phyloP scores from a whole-genome alignment of 2,888 invertebrate species.

The Acanthacorydalis orientalis region DNA sequence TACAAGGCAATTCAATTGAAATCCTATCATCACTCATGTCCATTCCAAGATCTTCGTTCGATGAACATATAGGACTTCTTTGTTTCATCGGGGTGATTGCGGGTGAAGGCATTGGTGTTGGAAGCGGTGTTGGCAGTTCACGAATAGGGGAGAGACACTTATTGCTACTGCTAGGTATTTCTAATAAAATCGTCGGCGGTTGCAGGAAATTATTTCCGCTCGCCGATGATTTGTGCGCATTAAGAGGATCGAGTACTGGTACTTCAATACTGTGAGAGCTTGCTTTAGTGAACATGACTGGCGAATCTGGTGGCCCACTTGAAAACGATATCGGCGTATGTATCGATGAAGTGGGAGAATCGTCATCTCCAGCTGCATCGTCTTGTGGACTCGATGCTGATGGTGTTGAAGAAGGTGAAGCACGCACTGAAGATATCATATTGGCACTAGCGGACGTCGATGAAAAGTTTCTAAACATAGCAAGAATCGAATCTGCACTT shows the following conservation, averaged over 20 bases:
- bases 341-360: conserved; percentile 51
- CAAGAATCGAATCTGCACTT: conserved; percentile 62
- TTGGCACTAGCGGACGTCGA: conserved; percentile 41
- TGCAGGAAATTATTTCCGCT: conserved; percentile 45
- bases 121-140: conserved; percentile 59
- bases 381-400: conserved; percentile 61
- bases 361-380: conserved; percentile 48
- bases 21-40: conserved; percentile 31
- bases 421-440: conserved; percentile 40
- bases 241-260: conserved; percentile 49
- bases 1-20: conserved; percentile 26
- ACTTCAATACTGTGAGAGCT: conserved; percentile 33
- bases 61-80: conserved; percentile 24
- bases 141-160: conserved; percentile 67
- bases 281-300: conserved; percentile 27
- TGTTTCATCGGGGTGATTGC: conserved; percentile 40
- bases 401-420: conserved; percentile 53
- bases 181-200: conserved; percentile 58
- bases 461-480: conserved; percentile 61
- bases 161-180: conserved; percentile 56
- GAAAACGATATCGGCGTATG: conserved; percentile 42
- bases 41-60: conserved; percentile 26
- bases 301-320: conserved; percentile 43
- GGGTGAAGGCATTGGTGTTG: conserved; percentile 51
- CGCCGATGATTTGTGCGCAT: conserved; percentile 41